Evolutionary conservation across 2,888 invertebrate genomes (phyloP), one percentile per base, ranked within the genome.

Genomic region (Plebejus melissa): DNA sequence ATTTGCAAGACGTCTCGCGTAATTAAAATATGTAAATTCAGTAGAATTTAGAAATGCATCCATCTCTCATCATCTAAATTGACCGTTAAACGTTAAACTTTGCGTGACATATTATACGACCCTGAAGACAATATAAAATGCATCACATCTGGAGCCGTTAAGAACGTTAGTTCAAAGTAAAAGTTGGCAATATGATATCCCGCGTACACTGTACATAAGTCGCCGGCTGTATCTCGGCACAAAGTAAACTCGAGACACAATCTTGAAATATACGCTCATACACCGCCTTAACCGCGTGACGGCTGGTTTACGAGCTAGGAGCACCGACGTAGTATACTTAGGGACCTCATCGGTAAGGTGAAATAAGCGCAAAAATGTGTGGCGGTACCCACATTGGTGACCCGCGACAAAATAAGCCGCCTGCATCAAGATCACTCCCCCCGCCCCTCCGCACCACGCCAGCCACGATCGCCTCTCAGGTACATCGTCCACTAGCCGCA

Each of bases 251-350:
- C 46, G 41, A 70, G 71, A 13, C 71, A 71, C 16, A 71, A 71
- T 71, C 71, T 50, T 71, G 71, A 71, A 71, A 71, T 71, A 71
- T 71, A 11, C 71, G 71, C 71, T 71, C 71, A 46, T 36, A 36
- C 28, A 65, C 13, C 46, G 71, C 28, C 41, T 46, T 46, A 46
- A 36, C 50, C 71, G 5, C 70, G 41, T 71, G 71, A 71, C 71
- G 71, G 22, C 46, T 71, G 71, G 41, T 41, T 70, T 71, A 71
- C 28, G 71, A 50, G 28, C 71, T 11, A 22, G 0, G 5, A n/a
- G 4, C 41, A 4, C 1, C 13, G 65, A 65, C 32, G 13, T 65
- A 36, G 1, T 32, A 65, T 65, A 32, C 9, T 6, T 5, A 28
- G 5, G 1, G 13, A 65, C 13, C 13, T 65, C 32, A 13, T 54